Conservation (phyloP, 2,888 invertebrate genomes). For the Diloba caeruleocephala region DNA sequence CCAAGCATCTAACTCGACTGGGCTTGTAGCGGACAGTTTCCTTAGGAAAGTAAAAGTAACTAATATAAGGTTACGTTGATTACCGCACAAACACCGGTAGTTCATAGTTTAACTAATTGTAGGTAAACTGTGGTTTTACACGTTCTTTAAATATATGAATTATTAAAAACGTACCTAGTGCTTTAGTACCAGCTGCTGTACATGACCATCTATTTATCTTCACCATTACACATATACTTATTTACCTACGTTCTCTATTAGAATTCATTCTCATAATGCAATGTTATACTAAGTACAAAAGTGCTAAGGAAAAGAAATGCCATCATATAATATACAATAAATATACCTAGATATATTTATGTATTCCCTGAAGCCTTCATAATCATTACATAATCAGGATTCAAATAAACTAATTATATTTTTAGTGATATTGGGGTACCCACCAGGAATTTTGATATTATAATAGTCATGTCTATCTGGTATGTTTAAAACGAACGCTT, state of each 20-base stretch:
- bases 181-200: too few species aligned
- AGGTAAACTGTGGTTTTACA: background rate
- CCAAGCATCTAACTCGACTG: slow-evolving; percentile 23
- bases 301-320: too few species aligned
- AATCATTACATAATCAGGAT: slow-evolving; percentile 10
- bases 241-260: too few species aligned
- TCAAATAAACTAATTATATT: slow-evolving; percentile 20
- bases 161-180: background rate
- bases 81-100: slow-evolving; percentile 25
- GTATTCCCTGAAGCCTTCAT: background rate
- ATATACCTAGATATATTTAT: background rate
- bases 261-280: too few species aligned
- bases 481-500: slow-evolving; percentile 55
- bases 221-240: too few species aligned
- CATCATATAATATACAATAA: background rate
- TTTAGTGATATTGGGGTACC: slow-evolving; percentile 13
- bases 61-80: slow-evolving; percentile 38
- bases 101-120: slow-evolving; percentile 8
- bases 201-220: too few species aligned
- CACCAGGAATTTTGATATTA: slow-evolving; percentile 33
- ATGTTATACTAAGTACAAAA: too few species aligned
- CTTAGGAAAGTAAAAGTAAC: slow-evolving; percentile 71
- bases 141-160: background rate
- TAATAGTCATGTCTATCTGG: slow-evolving; percentile 39
- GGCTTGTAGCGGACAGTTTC: slow-evolving; percentile 51